Evolutionary conservation across 1,140 invertebrate species (phyloP), one percentile per base, ranked within the genome.

Genomic region (Aphaenogaster rudis): DNA sequence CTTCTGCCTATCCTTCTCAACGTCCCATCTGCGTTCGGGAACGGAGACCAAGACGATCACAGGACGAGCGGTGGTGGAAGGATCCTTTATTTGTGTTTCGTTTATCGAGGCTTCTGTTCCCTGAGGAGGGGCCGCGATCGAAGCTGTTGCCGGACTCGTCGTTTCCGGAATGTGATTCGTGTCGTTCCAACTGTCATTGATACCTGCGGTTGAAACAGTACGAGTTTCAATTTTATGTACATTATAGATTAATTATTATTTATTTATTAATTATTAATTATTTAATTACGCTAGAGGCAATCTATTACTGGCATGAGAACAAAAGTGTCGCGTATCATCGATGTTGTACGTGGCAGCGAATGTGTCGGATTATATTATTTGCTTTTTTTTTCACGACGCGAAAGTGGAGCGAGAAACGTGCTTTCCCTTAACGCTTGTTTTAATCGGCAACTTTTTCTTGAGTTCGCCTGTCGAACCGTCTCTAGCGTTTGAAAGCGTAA

Each of bases 21-120:
- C 1, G 9, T 86, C 88, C 7, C 76, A 72, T n/a, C 76, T 80
- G 0, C 89, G 66, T 21, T 91, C 90, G 1, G 90, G 90, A 7
- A 91, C 88, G 5, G 90, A 91, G 13, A 91, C 87, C n/a, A 88
- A 45, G 3, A 91, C 90, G 36, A 91, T 87, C 36, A 91, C 84
- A 0, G 90, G 87, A 9, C 69, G 79, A 36, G 39, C 33, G 5
- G 90, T 91, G 17, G 77, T 91, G 1, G 80, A 61, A 50, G n/a
- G 11, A 67, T 76, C 28, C 21, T 84, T 17, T 76, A 5, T 15
- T 54, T 57, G 28, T 2, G 48, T 57, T 28, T n/a, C 21, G 13
- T 69, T 71, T 28, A 59, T 17, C 48, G 63, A 21, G 9, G 4
- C 11, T 17, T 6, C 67, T 48, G 64, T 76, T 39, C 17, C 61